Conservation (phyloP, 2,113 vertebrate genomes). For the Tylochromis polylepis region DNA sequence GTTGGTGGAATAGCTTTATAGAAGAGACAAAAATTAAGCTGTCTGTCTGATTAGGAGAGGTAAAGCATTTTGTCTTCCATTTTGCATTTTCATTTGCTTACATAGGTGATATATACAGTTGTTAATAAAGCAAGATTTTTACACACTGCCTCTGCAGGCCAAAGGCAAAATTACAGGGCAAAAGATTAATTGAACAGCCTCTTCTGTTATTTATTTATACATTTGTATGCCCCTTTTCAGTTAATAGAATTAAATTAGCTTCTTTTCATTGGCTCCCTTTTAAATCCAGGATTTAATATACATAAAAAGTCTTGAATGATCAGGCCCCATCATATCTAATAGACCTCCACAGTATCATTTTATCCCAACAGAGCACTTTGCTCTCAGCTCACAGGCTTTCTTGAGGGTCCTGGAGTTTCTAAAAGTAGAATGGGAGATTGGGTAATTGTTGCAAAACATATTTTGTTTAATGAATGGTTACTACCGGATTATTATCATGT, state of each 20-base stretch:
- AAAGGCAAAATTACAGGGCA: neutral
- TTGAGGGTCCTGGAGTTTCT: accelerated
- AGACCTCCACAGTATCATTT: neutral
- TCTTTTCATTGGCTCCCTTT: neutral
- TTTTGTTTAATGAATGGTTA: neutral
- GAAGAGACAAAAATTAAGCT: neutral
- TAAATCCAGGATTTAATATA: neutral
- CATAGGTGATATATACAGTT: neutral
- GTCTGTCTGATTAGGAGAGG: neutral
- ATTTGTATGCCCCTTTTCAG: accelerated
- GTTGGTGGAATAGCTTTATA: neutral
- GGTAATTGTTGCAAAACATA: neutral
- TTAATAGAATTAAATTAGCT: neutral
- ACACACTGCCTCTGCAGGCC: neutral
- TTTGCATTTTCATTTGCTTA: neutral
- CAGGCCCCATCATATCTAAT: neutral
- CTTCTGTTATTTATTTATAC: neutral
- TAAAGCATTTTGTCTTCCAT: neutral
- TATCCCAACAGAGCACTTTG: neutral
- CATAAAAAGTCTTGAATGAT: neutral
- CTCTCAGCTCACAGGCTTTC: neutral
- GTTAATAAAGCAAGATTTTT: neutral
- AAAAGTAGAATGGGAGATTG: neutral
- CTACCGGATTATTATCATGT: neutral
- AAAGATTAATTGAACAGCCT: neutral